Conservation (phyloP, 2,113 vertebrate genomes). For the Formicarius rufipectus region DNA sequence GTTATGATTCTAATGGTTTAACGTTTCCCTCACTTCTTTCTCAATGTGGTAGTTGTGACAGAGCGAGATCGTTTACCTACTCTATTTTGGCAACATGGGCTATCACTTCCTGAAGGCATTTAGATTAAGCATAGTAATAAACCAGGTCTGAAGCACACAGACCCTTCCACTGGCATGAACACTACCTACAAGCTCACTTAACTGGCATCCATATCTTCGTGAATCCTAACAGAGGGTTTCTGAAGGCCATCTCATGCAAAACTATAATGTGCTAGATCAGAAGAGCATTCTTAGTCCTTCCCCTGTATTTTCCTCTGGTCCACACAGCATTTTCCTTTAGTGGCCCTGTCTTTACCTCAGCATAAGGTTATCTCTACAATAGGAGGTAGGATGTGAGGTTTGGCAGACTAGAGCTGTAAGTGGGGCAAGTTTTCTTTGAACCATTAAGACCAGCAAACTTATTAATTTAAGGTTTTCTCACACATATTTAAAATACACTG, state of each 20-base stretch:
- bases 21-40: neutral
- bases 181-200: neutral
- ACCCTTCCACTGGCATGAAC: neutral
- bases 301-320: neutral
- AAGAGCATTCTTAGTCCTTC: neutral
- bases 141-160: neutral
- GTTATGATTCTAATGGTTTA: neutral
- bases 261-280: neutral
- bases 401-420: neutral
- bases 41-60: neutral
- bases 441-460: neutral
- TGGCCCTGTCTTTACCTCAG: neutral
- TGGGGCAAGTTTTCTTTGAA: neutral
- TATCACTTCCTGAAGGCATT: neutral
- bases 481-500: neutral
- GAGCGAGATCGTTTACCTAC: neutral
- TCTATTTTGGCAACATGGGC: neutral
- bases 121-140: neutral
- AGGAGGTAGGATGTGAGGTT: neutral
- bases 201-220: neutral
- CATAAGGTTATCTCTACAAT: neutral
- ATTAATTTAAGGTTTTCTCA: neutral
- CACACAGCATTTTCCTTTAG: neutral
- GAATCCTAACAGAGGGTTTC: neutral
- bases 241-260: neutral